phyloP scores from a whole-genome alignment of 2,797 vertebrate genomes.

The Lindbergichthys nudifrons region DNA sequence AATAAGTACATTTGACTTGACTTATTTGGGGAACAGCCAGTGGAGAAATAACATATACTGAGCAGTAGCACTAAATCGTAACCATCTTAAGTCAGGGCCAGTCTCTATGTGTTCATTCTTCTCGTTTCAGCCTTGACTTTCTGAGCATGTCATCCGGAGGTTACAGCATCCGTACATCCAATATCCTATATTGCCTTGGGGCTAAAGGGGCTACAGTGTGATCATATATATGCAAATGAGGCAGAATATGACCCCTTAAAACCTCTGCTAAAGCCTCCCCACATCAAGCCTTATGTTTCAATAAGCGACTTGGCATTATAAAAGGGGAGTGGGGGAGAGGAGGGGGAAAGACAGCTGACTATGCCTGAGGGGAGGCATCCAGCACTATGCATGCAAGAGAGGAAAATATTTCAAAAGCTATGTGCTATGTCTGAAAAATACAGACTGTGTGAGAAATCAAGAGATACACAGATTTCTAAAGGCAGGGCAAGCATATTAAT shows the following conservation, averaged over 20 bases:
- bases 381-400: constrained; percentile 37
- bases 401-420: constrained; percentile 34
- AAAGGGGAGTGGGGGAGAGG: constrained; percentile 9
- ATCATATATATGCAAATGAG: constrained; percentile 65
- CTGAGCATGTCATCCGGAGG: constrained; percentile 23
- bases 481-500: neutral
- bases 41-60: neutral
- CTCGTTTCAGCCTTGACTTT: constrained; percentile 3
- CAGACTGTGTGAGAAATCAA: constrained; percentile 11
- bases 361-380: constrained; percentile 53
- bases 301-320: constrained; percentile 37
- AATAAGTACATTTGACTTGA: constrained; percentile 20
- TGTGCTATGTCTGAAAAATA: constrained; percentile 44
- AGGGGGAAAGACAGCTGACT: constrained; percentile 7
- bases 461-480: constrained; percentile 11
- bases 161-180: constrained; percentile 37
- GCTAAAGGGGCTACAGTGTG: constrained; percentile 36
- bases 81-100: neutral
- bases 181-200: constrained; percentile 33
- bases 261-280: constrained; percentile 38
- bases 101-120: neutral
- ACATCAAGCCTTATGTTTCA: constrained; percentile 52
- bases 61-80: neutral
- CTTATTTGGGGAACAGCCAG: neutral
- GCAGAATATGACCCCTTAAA: constrained; percentile 40